Conservation (phyloP, 2,113 vertebrate species). For the Rhinolophus sinicus region DNA sequence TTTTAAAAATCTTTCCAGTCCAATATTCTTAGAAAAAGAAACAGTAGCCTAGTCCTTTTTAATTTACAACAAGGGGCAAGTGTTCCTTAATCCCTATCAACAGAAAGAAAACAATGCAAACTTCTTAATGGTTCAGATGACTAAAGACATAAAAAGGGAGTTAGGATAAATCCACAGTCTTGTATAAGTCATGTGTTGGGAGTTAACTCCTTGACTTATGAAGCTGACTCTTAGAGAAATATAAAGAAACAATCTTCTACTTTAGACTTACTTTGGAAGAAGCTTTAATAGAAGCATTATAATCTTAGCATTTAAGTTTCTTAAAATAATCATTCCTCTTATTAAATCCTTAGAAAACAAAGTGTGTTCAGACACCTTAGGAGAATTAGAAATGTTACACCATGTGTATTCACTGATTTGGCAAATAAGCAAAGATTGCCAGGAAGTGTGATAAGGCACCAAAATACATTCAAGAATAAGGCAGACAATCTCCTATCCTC, state of each 20-base stretch:
- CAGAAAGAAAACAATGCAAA: neutral
- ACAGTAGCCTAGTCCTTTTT: neutral
- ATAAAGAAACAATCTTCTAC: neutral
- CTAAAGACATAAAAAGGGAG: neutral
- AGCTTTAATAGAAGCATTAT: neutral
- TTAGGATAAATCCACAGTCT: neutral
- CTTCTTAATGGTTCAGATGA: neutral
- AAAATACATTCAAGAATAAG: neutral
- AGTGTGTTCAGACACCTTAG: neutral
- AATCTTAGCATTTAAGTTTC: neutral
- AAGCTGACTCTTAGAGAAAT: neutral
- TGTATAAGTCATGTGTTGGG: neutral
- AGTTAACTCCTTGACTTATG: neutral
- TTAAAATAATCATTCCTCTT: neutral
- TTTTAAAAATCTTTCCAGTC: slow-evolving; percentile 10
- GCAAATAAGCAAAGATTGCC: neutral
- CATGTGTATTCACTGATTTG: neutral
- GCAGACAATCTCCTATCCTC: neutral
- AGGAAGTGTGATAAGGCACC: neutral
- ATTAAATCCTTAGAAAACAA: neutral
- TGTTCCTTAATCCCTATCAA: neutral
- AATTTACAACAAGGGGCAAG: neutral
- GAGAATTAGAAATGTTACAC: neutral
- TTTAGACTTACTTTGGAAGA: neutral
- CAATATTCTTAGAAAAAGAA: slow-evolving; percentile 37